Conservation (phyloP, 2,888 invertebrate species). For the Epinotia bilunana region DNA sequence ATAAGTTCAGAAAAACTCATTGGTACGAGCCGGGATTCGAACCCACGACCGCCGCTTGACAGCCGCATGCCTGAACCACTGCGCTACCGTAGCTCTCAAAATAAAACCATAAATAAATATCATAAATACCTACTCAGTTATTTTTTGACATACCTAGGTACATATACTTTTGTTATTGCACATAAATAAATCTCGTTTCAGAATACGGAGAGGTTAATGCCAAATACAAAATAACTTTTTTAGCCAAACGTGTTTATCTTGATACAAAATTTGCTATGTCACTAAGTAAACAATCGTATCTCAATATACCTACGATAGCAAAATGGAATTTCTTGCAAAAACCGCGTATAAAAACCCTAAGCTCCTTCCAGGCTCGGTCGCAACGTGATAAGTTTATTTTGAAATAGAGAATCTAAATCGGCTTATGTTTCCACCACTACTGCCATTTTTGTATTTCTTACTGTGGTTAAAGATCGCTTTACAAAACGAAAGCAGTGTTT, state of each 20-base stretch:
- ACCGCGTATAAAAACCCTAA: conserved; percentile 71
- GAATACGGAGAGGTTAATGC: not conserved
- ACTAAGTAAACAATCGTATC: conserved; percentile 75
- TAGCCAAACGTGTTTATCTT: conserved; percentile 13
- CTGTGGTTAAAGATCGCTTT: not conserved
- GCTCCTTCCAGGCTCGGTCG: conserved; percentile 64
- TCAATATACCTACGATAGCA: conserved; percentile 67
- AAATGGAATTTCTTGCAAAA: conserved; percentile 74
- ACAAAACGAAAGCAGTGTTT: not conserved
- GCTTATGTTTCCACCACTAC: conserved; percentile 53
- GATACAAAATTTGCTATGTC: conserved; percentile 59
- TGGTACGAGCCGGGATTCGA: too few species aligned
- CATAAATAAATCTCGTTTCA: not conserved
- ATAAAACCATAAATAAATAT: too few species aligned
- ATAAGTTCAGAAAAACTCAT: too few species aligned
- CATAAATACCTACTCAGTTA: too few species aligned
- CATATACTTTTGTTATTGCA: too few species aligned
- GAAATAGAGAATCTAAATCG: conserved; percentile 69
- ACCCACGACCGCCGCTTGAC: too few species aligned
- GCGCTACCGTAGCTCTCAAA: too few species aligned
- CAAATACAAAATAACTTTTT: not conserved
- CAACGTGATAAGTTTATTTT: conserved; percentile 81
- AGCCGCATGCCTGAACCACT: too few species aligned
- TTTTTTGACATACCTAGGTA: too few species aligned
- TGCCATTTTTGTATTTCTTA: conserved; percentile 11